These are phyloP conservation scores for Dichetophora obliterata DNA, from an alignment of 2,888 invertebrate species.

Conservation along the genomic window DNA sequence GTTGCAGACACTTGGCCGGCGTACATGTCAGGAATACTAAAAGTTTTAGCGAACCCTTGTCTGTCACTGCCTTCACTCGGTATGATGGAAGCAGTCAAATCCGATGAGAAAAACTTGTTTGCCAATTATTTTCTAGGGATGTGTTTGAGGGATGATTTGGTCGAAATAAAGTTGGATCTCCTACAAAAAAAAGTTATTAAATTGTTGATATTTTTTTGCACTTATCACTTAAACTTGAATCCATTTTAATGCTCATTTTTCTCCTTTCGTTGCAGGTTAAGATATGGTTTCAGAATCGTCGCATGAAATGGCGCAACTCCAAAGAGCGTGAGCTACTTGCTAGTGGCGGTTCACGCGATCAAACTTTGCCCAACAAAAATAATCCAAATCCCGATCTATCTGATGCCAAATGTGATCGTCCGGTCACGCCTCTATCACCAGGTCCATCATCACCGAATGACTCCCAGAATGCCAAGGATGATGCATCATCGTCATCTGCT, in stretches of 20 bases:
- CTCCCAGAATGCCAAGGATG: constrained; percentile 49
- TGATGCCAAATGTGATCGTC: constrained; percentile 87
- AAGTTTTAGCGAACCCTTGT: constrained; percentile 5
- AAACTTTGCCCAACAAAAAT: constrained; percentile 95
- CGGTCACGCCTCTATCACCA: constrained; percentile 72
- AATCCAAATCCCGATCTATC: constrained; percentile 96
- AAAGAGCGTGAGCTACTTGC: constrained; percentile 96
- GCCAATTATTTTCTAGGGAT: background rate
- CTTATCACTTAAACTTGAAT: no score
- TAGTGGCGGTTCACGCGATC: constrained; percentile 92
- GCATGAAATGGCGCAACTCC: constrained; percentile 98
- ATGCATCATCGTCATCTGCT: constrained; percentile 39
- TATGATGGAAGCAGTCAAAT: background rate
- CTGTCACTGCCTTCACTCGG: background rate
- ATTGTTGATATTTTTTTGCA: background rate
- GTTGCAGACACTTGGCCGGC: background rate
- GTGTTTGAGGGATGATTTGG: no score
- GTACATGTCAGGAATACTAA: constrained; percentile 13
- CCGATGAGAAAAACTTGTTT: background rate
- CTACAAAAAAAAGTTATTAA: background rate
- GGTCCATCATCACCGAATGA: constrained; percentile 58
- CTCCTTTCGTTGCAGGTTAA: constrained; percentile 71
- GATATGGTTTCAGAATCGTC: constrained; percentile 93
- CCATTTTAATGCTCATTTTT: background rate
- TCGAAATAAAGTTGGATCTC: no score